Conservation (phyloP, 2,888 invertebrate species). For the Nephrocerus scutellatus region DNA sequence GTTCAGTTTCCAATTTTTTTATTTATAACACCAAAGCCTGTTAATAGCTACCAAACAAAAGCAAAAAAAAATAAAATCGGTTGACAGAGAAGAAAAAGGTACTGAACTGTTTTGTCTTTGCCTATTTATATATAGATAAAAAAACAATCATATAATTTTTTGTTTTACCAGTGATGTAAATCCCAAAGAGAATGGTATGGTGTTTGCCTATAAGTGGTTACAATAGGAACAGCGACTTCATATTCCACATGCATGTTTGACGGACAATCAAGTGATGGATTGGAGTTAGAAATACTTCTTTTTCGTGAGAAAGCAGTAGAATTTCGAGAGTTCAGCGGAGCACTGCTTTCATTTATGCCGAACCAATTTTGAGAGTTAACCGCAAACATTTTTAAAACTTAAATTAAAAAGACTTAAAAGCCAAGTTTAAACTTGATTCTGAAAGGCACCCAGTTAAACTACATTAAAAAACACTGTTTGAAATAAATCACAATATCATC, state of each 20-base stretch:
- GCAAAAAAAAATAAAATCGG: too few relatives aligned
- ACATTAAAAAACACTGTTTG: too few relatives aligned
- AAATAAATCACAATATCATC: too few relatives aligned
- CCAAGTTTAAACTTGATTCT: too few relatives aligned
- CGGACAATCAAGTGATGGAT: constrained; percentile 42
- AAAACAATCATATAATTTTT: constrained; percentile 21
- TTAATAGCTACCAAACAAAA: too few relatives aligned
- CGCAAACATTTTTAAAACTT: constrained; percentile 44
- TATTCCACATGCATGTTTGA: constrained; percentile 45
- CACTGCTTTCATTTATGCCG: constrained; percentile 24
- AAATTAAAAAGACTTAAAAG: too few relatives aligned
- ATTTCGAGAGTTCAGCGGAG: not conserved
- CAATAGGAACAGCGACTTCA: constrained; percentile 45
- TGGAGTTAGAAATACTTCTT: constrained; percentile 42
- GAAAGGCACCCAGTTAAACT: too few relatives aligned
- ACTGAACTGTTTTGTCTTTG: too few relatives aligned
- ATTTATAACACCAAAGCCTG: too few relatives aligned
- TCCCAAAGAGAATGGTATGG: constrained; percentile 49
- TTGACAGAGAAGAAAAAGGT: too few relatives aligned
- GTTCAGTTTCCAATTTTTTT: too few relatives aligned
- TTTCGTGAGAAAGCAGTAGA: constrained; percentile 34
- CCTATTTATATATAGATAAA: too few relatives aligned
- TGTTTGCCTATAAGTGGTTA: constrained; percentile 45
- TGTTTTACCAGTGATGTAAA: constrained; percentile 48
- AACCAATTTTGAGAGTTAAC: constrained; percentile 43